Conservation (phyloP, 2,888 invertebrate genomes). For the Catocala sponsa region DNA sequence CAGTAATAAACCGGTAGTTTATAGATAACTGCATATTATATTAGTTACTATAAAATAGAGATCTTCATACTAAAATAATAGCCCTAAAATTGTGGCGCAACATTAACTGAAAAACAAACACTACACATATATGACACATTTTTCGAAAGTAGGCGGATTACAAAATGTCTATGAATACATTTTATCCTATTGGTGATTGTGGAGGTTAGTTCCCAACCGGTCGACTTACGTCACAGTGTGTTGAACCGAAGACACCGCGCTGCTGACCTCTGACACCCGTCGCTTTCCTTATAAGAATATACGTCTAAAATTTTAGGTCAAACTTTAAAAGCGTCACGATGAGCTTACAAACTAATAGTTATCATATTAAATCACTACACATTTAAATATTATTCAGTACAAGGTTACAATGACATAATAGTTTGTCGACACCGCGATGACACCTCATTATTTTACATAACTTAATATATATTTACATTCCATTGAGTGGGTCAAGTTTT, state of each 20-base stretch:
- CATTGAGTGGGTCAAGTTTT: slow-evolving; percentile 56
- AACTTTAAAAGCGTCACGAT: slow-evolving; percentile 52
- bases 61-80: too few relatives aligned
- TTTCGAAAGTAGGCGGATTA: slow-evolving; percentile 43
- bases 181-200: slow-evolving; percentile 48
- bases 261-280: slow-evolving; percentile 73
- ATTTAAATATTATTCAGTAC: slow-evolving; percentile 56
- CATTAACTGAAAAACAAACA: not conserved
- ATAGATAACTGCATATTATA: too few relatives aligned
- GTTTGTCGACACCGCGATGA: slow-evolving; percentile 55
- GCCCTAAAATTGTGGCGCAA: too few relatives aligned
- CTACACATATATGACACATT: slow-evolving; percentile 3
- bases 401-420: slow-evolving; percentile 65
- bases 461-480: slow-evolving; percentile 48
- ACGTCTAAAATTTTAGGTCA: slow-evolving; percentile 65
- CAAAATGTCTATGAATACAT: slow-evolving; percentile 58
- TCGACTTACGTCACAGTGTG: slow-evolving; percentile 73
- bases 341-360: slow-evolving; percentile 40
- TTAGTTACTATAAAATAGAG: too few relatives aligned
- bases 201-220: slow-evolving; percentile 61
- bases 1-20: too few relatives aligned
- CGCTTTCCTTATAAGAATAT: slow-evolving; percentile 65
- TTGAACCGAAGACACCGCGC: slow-evolving; percentile 67
- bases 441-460: slow-evolving; percentile 59
- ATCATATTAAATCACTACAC: slow-evolving; percentile 39